Evolutionary conservation across 2,113 vertebrate species (phyloP).

Genomic region (Rattus rattus): DNA sequence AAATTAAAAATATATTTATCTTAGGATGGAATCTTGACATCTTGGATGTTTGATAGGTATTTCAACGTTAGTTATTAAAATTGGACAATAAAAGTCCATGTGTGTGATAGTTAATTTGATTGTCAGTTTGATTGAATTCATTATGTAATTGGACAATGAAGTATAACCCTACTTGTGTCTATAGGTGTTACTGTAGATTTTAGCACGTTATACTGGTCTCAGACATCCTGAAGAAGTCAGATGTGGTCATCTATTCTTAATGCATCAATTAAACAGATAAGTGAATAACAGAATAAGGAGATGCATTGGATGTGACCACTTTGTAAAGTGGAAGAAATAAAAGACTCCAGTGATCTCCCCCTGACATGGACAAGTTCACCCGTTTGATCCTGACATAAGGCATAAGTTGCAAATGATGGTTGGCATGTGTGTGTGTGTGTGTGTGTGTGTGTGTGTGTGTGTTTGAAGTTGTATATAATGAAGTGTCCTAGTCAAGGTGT

Average conservation of each 20-base stretch:
- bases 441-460: too few species aligned
- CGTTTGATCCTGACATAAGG: not conserved
- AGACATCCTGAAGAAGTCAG: not conserved
- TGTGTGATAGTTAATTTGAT: not conserved
- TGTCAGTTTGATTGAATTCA: not conserved
- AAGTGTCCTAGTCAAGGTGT: not conserved
- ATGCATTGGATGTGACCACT: not conserved
- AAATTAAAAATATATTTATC: not conserved
- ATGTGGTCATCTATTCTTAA: not conserved
- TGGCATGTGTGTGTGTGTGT: not conserved
- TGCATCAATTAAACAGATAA: not conserved
- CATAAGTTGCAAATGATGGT: not conserved
- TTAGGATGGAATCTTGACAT: not conserved
- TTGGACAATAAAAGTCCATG: not conserved
- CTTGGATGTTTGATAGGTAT: not conserved
- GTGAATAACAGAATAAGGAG: not conserved
- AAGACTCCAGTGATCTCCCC: too few species aligned
- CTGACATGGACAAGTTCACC: rapidly evolving
- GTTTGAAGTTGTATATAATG: not conserved
- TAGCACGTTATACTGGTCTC: too few species aligned
- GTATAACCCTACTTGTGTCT: not conserved
- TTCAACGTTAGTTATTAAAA: not conserved
- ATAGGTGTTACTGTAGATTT: not conserved
- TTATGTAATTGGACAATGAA: not conserved
- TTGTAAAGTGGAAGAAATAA: not conserved